Percentiles rank a stretch among this genome's conserved stretches.
Evolutionary conservation across 2,888 invertebrate genomes (phyloP).

Genomic region (Scaptomyza tumidula): DNA sequence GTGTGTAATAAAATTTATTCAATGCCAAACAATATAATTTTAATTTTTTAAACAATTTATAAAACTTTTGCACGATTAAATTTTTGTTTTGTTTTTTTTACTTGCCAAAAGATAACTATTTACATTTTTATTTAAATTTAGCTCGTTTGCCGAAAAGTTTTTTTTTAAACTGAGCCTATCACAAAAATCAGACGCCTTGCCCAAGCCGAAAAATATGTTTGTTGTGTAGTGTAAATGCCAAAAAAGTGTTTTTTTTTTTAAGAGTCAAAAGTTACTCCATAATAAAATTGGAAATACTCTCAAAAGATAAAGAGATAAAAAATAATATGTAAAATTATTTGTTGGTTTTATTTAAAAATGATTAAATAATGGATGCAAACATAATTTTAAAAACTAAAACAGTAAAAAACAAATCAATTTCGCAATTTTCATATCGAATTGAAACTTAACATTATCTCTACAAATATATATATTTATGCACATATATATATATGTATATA

Average conservation of each 20-base stretch:
- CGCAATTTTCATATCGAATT: slow-evolving; percentile 53
- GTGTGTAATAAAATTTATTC: slow-evolving; percentile 71
- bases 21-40: slow-evolving; percentile 75
- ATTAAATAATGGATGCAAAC: slow-evolving; percentile 75
- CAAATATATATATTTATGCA: slow-evolving; percentile 11
- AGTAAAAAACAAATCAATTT: slow-evolving; percentile 69
- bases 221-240: slow-evolving; percentile 48
- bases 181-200: slow-evolving; percentile 74
- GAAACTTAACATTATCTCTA: slow-evolving; percentile 53
- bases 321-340: slow-evolving; percentile 45
- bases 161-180: slow-evolving; percentile 64
- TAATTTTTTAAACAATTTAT: slow-evolving; percentile 64
- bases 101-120: slow-evolving; percentile 59
- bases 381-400: slow-evolving; percentile 68
- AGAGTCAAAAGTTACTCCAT: slow-evolving; percentile 44
- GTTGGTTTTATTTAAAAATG: slow-evolving; percentile 68
- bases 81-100: slow-evolving; percentile 53
- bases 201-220: slow-evolving; percentile 60
- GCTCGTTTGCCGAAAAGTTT: slow-evolving; percentile 49
- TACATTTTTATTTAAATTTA: slow-evolving; percentile 41
- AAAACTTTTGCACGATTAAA: slow-evolving; percentile 80
- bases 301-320: slow-evolving; percentile 23
- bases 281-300: slow-evolving; percentile 7
- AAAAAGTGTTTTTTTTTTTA: slow-evolving; percentile 25
- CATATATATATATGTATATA: slow-evolving; percentile 48